Evolutionary conservation across 2,113 vertebrate species (phyloP).

Genomic region (Eidolon helvum): DNA sequence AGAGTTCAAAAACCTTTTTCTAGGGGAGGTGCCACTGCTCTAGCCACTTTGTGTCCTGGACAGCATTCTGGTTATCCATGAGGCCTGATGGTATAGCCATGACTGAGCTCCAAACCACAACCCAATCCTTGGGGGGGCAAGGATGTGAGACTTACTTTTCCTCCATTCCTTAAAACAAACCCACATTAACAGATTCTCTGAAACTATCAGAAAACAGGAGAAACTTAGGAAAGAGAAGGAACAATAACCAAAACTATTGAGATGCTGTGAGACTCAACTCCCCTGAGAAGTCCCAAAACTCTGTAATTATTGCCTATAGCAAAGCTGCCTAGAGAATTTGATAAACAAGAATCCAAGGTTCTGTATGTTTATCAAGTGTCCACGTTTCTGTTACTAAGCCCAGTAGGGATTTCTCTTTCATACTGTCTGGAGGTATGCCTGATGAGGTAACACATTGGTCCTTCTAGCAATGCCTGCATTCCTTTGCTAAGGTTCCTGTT

Average conservation of each 20-base stretch:
- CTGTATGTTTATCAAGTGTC: neutral
- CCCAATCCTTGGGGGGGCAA: neutral
- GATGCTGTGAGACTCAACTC: rapidly evolving
- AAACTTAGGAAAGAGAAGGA: neutral
- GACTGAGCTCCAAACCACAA: neutral
- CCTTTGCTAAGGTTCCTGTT: neutral
- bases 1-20: neutral
- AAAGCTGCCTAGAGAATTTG: neutral
- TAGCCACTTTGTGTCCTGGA: neutral
- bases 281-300: neutral
- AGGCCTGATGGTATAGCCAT: neutral
- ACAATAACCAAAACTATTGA: neutral
- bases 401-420: neutral
- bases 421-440: neutral
- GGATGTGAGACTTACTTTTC: neutral
- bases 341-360: neutral
- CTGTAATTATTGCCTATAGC: neutral
- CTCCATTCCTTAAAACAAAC: neutral
- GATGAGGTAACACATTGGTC: neutral
- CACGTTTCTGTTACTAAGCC: neutral
- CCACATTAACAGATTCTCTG: neutral
- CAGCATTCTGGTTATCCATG: neutral
- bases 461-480: neutral
- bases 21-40: no score
- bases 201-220: neutral